phyloP scores from a whole-genome alignment of 1,140 invertebrate genomes.

The Drosophila truncata region DNA sequence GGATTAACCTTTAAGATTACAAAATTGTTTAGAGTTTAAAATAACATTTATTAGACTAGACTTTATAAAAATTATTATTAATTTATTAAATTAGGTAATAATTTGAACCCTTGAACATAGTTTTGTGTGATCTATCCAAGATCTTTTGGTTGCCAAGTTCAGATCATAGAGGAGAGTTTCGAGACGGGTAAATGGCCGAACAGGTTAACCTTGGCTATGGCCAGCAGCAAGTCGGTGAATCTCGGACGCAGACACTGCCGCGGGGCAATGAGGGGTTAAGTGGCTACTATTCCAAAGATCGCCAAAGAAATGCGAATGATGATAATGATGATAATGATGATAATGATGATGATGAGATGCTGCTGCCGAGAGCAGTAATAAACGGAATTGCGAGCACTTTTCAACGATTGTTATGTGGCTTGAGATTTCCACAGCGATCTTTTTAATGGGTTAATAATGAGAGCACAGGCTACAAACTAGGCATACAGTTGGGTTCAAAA shows the following conservation, averaged over 20 bases:
- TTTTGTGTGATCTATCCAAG: background rate
- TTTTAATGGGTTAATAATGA: conserved; percentile 70
- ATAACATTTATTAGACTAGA: background rate
- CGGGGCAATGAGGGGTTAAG: conserved; percentile 21
- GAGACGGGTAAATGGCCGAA: conserved; percentile 43
- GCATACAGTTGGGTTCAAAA: conserved; percentile 7
- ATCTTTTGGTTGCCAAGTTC: conserved; percentile 16
- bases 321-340: conserved; percentile 2
- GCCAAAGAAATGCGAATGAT: conserved; percentile 32
- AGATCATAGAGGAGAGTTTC: background rate
- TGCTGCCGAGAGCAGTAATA: conserved; percentile 27
- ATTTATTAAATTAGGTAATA: background rate
- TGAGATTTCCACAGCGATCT: conserved; percentile 28
- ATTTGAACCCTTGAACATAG: background rate
- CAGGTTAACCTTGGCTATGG: conserved; percentile 64
- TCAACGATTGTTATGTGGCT: conserved; percentile 23
- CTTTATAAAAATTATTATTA: background rate
- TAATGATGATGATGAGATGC: conserved; percentile 11
- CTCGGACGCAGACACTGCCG: conserved; percentile 14
- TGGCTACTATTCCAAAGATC: conserved; percentile 29
- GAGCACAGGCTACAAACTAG: conserved; percentile 15
- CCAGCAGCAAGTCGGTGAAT: conserved; percentile 33
- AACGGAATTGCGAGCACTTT: conserved; percentile 27
- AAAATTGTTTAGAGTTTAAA: background rate
- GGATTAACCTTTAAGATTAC: background rate